phyloP scores from a whole-genome alignment of 2,797 vertebrate genomes.

The Rhynchonycteris naso region DNA sequence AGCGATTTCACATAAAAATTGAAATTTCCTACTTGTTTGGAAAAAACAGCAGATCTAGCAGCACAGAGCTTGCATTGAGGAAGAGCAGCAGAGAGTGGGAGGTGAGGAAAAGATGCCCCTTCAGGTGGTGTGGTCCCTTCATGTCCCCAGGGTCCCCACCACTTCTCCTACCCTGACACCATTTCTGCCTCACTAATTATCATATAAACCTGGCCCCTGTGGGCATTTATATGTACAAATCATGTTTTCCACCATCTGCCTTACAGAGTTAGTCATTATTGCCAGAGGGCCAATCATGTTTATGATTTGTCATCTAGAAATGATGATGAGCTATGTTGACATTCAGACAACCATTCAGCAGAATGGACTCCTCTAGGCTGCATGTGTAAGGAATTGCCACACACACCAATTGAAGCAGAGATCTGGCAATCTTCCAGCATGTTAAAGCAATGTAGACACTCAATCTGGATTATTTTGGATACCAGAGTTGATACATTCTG shows the following conservation, averaged over 20 bases:
- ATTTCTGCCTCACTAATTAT: background rate
- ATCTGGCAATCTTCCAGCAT: background rate
- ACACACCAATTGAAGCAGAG: background rate
- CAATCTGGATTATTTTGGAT: background rate
- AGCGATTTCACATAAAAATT: background rate
- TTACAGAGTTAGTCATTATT: background rate
- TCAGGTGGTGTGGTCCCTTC: background rate
- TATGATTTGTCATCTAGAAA: slow-evolving; percentile 14
- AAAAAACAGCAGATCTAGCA: background rate
- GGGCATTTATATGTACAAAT: background rate
- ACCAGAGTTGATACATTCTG: background rate
- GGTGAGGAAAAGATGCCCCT: background rate
- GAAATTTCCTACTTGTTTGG: slow-evolving; percentile 25
- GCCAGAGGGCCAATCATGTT: background rate
- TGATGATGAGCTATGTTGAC: background rate
- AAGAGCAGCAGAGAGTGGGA: background rate
- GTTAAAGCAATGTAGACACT: background rate
- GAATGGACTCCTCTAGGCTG: background rate
- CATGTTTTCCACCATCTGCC: background rate
- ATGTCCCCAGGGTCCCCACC: background rate
- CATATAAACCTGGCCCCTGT: background rate
- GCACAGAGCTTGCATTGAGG: background rate
- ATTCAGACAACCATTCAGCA: background rate
- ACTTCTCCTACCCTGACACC: background rate
- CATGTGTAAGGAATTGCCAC: slow-evolving; percentile 20